Evolutionary conservation across 2,888 invertebrate genomes (phyloP).

Genomic region (Agrilus mali): DNA sequence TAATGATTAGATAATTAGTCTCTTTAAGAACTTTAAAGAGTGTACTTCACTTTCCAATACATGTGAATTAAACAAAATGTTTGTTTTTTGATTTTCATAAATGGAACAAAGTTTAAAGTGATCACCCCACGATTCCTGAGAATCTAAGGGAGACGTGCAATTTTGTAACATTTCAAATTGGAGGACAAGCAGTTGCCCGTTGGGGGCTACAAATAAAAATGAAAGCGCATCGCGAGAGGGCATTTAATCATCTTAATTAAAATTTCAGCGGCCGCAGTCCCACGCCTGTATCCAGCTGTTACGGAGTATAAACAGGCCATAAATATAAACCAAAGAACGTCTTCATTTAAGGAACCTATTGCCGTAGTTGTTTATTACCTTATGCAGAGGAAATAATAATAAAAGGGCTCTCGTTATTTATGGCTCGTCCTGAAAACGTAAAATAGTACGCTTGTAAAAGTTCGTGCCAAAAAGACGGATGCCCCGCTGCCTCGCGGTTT

Average conservation of each 20-base stretch:
- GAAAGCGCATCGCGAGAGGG: too few relatives aligned
- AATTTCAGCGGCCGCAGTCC: neutral
- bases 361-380: conserved; percentile 17
- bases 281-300: conserved; percentile 1
- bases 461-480: conserved; percentile 24
- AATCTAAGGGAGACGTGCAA: too few relatives aligned
- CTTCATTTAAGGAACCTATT: conserved; percentile 20
- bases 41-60: too few relatives aligned
- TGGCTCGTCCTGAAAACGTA: conserved; percentile 16
- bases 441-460: conserved; percentile 23
- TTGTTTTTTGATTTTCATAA: too few relatives aligned
- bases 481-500: conserved; percentile 3
- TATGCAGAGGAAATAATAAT: conserved; percentile 17
- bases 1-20: too few relatives aligned
- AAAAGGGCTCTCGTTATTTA: conserved; percentile 19
- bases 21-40: too few relatives aligned
- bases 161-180: too few relatives aligned
- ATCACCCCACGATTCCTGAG: too few relatives aligned
- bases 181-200: too few relatives aligned
- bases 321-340: conserved; percentile 15
- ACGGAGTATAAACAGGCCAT: conserved; percentile 9
- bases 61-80: too few relatives aligned
- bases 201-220: too few relatives aligned
- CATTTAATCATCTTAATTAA: neutral
- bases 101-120: too few relatives aligned